A percentile compares a stretch with the other conserved stretches of the same genome.
These are phyloP conservation scores for Hormiphora californensis DNA, from an alignment of 37 sponge, comb jelly and placozoan species.

Conservation along the genomic window DNA sequence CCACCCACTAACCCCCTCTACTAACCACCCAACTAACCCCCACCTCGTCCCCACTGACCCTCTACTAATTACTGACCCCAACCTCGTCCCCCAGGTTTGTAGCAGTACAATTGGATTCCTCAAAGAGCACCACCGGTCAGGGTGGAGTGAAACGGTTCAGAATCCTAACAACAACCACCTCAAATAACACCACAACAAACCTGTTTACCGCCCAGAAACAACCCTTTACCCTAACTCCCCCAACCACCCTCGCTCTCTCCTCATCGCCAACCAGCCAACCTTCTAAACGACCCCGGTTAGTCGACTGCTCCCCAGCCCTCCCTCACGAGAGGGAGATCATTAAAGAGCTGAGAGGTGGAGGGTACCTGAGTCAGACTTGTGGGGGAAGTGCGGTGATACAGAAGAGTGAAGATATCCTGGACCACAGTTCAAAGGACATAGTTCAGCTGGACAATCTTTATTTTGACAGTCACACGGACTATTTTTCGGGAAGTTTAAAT, in stretches of 20 bases:
- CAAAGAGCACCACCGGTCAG: not conserved
- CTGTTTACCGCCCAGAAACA: not conserved
- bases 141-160: not conserved
- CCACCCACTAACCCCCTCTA: too few species aligned
- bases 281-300: not conserved
- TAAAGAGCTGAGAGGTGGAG: not conserved
- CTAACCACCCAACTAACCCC: too few species aligned
- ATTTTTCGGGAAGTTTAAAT: not conserved
- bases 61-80: too few species aligned
- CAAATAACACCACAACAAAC: not conserved
- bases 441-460: not conserved
- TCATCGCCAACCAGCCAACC: not conserved
- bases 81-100: too few species aligned
- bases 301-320: constrained; percentile 27
- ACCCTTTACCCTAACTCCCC: not conserved
- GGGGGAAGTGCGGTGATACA: too few species aligned
- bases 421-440: too few species aligned
- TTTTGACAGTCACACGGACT: constrained; percentile 50
- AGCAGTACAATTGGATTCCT: not conserved
- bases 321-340: constrained; percentile 42
- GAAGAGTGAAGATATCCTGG: too few species aligned
- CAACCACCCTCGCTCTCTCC: not conserved
- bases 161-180: not conserved
- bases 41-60: too few species aligned
- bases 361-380: too few species aligned